These are phyloP conservation scores for Sparidentex hasta DNA, from an alignment of 2,797 vertebrate genomes.

Conservation along the genomic window DNA sequence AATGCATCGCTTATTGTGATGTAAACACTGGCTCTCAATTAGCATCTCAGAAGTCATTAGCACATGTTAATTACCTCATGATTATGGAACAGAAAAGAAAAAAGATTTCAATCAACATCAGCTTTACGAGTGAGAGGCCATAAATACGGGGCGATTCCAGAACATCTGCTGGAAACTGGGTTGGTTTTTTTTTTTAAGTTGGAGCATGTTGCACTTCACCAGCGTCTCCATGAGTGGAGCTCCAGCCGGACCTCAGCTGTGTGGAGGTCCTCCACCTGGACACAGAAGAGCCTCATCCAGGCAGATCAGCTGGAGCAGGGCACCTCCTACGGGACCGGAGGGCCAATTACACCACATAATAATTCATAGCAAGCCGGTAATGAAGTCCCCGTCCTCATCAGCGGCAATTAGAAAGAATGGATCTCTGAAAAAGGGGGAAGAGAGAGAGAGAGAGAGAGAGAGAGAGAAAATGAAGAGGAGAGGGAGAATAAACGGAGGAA, in stretches of 20 bases:
- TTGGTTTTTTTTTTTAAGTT: conserved; percentile 8
- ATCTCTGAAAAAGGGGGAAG: conserved; percentile 58
- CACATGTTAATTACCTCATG: conserved; percentile 76
- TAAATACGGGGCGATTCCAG: conserved; percentile 38
- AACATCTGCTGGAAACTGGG: conserved; percentile 41
- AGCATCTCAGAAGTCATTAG: conserved; percentile 71
- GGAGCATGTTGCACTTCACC: conserved; percentile 55
- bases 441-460: conserved; percentile 18
- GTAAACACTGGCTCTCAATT: conserved; percentile 66
- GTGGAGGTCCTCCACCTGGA: conserved; percentile 57
- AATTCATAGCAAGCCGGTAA: conserved; percentile 83
- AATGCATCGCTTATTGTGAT: conserved; percentile 64
- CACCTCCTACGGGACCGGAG: conserved; percentile 86
- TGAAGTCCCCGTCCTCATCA: conserved; percentile 85
- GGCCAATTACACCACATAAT: conserved; percentile 87
- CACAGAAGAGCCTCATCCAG: conserved; percentile 66
- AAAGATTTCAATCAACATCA: conserved; percentile 66
- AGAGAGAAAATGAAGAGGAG: conserved; percentile 30
- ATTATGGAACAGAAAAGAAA: conserved; percentile 71
- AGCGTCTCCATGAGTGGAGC: not conserved
- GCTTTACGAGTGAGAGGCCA: conserved; percentile 38
- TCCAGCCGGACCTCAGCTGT: conserved; percentile 53
- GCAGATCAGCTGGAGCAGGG: conserved; percentile 81
- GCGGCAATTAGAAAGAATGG: conserved; percentile 83
- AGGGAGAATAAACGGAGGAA: conserved; percentile 51